Base-by-base conservation (phyloP, 2,888 invertebrate genomes). In the Parnassius apollo region DNA sequence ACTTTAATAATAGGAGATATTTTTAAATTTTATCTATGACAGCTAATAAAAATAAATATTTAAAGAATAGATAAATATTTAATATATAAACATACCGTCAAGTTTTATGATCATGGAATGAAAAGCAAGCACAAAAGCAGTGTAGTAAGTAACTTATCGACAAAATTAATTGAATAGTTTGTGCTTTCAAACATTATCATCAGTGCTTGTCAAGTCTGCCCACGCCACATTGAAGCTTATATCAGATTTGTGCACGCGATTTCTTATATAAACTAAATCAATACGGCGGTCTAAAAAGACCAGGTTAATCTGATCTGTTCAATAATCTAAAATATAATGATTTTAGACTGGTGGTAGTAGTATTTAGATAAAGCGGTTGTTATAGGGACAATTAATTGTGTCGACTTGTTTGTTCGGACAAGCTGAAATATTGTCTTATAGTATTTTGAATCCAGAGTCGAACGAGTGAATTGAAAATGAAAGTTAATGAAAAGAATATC, bases 221-320 rank as follows among this genome's bases (percentile, higher is more conserved):
- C 64, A 64, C 64, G 59, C 64, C 53, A 53, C 52, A 57, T 64
- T 53, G 57, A 53, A 45, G 25, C 25, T 44, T 56, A 18, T 63
- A 64, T 64, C 64, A 57, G 56, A 60, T 59, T 48, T 46, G 63
- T 57, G 57, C 64, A 64, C 64, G 64, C 64, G 64, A 64, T 64
- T 60, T 59, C 9, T 46, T 59, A 52, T 60, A 57, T 45, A 55
- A 56, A 56, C 51, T 46, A 46, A 46, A 63, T 63, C 63, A 58
- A 25, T 22, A 46, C 56, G 56, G 8, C n/a, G 49, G 35, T 55
- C 42, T 44, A 51, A 49, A 54, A 44, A 50, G 58, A 63, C 46
- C 63, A n/a, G 45, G 46, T 42, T 56, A 52, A 63, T 63, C 63
- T 18, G 9, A 49, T 59, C 51, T 50, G 55, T 59, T 55, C 51